Conservation (phyloP, 2,888 invertebrate species). For the Cylindroiulus punctatus region DNA sequence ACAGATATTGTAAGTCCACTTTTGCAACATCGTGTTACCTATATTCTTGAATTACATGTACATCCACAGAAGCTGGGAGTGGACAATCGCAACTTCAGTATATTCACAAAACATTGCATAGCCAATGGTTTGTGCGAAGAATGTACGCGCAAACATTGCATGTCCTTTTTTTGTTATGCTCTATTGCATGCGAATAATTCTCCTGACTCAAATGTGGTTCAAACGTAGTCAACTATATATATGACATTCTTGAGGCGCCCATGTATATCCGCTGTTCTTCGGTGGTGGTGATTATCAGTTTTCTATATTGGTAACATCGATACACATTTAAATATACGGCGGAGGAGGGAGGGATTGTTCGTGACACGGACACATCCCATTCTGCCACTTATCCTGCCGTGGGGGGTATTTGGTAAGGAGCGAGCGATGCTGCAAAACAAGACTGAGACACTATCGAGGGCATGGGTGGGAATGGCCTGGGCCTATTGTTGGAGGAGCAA, state of each 20-base stretch:
- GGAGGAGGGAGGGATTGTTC: neutral
- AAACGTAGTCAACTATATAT: no score
- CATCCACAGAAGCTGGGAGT: no score
- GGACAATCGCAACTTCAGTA: no score
- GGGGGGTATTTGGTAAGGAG: neutral
- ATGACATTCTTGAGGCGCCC: neutral
- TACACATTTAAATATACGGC: neutral
- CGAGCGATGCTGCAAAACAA: neutral
- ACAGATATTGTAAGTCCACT: no score
- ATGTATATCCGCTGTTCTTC: neutral
- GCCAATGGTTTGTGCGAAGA: no score
- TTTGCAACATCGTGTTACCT: no score
- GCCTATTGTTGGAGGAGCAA: conserved; percentile 22
- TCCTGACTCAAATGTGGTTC: no score
- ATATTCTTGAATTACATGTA: no score
- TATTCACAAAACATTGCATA: no score
- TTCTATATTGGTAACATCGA: conserved; percentile 25
- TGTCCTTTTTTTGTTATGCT: no score
- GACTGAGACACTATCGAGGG: neutral
- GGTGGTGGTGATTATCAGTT: neutral
- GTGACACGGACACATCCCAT: neutral
- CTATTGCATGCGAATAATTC: no score
- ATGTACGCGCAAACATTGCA: no score
- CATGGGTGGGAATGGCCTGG: conserved; percentile 19
- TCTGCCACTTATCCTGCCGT: conserved; percentile 20